Base-by-base conservation (phyloP, 2,113 vertebrate species). In the Sinosuthora webbiana region DNA sequence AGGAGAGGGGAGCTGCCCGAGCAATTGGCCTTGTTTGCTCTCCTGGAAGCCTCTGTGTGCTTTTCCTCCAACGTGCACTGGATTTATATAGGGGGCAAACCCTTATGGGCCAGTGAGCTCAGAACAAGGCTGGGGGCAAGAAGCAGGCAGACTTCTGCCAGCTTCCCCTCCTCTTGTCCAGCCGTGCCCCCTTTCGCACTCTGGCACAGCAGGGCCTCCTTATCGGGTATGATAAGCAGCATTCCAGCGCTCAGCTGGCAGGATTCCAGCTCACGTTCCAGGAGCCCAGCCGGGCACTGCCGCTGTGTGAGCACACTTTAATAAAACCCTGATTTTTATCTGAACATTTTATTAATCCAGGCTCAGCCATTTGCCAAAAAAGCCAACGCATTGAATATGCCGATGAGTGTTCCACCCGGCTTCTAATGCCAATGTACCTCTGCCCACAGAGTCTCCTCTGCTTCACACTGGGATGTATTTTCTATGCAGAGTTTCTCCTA, bases 321-420 rank as follows among this genome's bases (percentile, higher is more conserved):
- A 94, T 92, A 95, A 95, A 91, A 93, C 44, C 95, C 79, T 91
- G 92, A 95, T 96, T 97, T 96, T 96, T 95, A 97, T 97, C 91
- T 97, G 87, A 89, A 95, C 94, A 81, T 97, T 95, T 96, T 96
- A 97, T 96, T 96, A 96, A 97, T 95, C 91, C 84, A 41, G 77
- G 50, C 87, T 93, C 79, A 96, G 84, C 75, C 17, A 5, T 93
- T 89, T 84, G 92, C 97, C 92, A 95, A 90, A 92, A 81, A 76
- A 96, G 76, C 74, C 74, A 95, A 92, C 6, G 3, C 53, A 16
- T 2, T 89, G 63, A 90, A 96, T 93, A 91, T 53, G 63, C 86
- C 64, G 96, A 67, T 33, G 21, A 78, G 57, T 56, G 55, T 55
- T 94, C 76, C 60, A 83, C 88, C 56, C 24, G 37, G 68, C 60